Percentiles rank a stretch among this genome's conserved stretches.
phyloP scores from a whole-genome alignment of 2,113 vertebrate species.

The Ictidomys tridecemlineatus region DNA sequence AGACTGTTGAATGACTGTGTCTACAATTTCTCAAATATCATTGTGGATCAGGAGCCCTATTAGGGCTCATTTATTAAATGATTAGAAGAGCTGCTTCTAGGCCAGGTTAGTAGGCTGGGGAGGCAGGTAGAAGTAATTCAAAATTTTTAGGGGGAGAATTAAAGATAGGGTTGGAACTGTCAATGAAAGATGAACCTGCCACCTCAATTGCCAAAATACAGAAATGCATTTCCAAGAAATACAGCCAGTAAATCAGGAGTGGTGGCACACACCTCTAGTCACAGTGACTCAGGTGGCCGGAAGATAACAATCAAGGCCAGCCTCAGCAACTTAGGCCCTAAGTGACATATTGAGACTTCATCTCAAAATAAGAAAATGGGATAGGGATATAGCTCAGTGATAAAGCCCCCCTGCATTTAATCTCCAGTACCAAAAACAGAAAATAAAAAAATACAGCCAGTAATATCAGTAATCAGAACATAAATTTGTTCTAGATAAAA shows the following conservation, averaged over 20 bases:
- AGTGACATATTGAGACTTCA: too few relatives aligned
- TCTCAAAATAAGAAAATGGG: too few relatives aligned
- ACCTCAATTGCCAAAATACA: background rate
- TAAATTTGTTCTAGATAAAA: slow-evolving; percentile 35
- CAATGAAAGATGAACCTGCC: background rate
- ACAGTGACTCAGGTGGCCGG: too few relatives aligned
- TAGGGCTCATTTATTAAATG: too few relatives aligned
- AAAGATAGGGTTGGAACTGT: background rate
- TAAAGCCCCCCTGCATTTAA: too few relatives aligned
- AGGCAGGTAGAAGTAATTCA: background rate
- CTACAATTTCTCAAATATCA: slow-evolving; percentile 20
- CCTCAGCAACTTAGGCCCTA: too few relatives aligned
- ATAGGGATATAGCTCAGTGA: too few relatives aligned
- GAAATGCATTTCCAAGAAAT: background rate
- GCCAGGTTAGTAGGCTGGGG: background rate
- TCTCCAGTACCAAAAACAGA: too few relatives aligned
- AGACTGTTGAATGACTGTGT: background rate
- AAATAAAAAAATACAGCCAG: background rate
- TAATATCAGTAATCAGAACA: background rate
- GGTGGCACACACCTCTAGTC: too few relatives aligned
- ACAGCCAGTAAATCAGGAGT: background rate
- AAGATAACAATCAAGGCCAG: too few relatives aligned
- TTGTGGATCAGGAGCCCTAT: background rate
- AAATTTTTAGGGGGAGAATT: background rate
- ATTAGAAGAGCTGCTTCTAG: background rate